Percentiles rank a stretch among this genome's conserved stretches.
Conservation (phyloP, 2,113 vertebrate genomes). For the Melanerpes aurifrons region DNA sequence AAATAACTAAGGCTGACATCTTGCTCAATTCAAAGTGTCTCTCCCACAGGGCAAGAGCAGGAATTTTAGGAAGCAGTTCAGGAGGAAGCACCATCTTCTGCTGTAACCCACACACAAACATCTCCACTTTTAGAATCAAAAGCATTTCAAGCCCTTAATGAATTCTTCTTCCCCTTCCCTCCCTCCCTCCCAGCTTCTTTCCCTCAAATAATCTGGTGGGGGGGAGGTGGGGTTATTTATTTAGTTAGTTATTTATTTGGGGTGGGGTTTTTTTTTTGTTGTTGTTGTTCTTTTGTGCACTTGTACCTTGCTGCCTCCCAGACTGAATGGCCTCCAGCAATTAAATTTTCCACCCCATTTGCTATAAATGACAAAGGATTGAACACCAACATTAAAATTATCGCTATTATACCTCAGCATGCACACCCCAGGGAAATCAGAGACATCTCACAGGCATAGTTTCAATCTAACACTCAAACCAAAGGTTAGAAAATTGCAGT, state of each 20-base stretch:
- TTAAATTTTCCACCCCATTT: conserved; percentile 62
- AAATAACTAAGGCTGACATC: too few relatives aligned
- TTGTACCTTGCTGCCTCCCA: not conserved
- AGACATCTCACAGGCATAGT: conserved; percentile 25
- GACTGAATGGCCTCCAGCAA: conserved; percentile 19
- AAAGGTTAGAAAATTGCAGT: conserved; percentile 26
- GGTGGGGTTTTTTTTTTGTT: not conserved
- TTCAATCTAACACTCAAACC: conserved; percentile 35
- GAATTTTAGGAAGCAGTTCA: accelerated
- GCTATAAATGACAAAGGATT: conserved; percentile 57
- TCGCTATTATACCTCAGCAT: conserved; percentile 1
- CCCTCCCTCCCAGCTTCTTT: not conserved
- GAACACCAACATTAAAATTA: conserved; percentile 49
- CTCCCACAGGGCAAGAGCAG: not conserved
- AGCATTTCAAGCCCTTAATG: not conserved
- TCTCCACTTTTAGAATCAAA: not conserved
- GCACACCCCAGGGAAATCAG: conserved; percentile 56
- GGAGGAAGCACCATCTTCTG: not conserved
- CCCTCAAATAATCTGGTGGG: not conserved
- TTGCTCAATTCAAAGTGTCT: not conserved
- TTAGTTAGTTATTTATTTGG: too few relatives aligned
- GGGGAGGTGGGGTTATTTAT: too few relatives aligned
- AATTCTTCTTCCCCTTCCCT: too few relatives aligned
- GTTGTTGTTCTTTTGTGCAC: not conserved
- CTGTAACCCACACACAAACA: not conserved